phyloP scores from a whole-genome alignment of 2,797 vertebrate species.

The Rhinoraja longicauda region DNA sequence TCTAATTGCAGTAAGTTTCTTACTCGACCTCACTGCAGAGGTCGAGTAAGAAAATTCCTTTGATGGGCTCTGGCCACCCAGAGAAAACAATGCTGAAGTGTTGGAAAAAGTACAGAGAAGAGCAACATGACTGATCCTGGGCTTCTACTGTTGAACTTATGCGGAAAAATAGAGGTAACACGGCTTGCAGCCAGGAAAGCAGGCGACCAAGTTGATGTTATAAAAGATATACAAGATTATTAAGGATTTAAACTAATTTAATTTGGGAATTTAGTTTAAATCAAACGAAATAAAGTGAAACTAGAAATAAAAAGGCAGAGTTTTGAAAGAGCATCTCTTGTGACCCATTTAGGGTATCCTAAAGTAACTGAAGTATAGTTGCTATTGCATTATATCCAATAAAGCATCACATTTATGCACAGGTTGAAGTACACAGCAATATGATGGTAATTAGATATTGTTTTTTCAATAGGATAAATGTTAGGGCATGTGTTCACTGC shows the following conservation, averaged over 20 bases:
- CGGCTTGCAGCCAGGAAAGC: neutral
- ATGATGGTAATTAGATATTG: too few species aligned
- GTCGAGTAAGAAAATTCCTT: neutral
- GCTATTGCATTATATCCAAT: too few species aligned
- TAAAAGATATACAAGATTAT: neutral
- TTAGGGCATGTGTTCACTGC: too few species aligned
- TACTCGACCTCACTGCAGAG: neutral
- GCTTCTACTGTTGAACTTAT: neutral
- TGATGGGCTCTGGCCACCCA: neutral
- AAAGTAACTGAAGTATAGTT: too few species aligned
- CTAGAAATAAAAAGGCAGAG: too few species aligned
- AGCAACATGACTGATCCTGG: neutral
- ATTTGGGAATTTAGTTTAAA: neutral
- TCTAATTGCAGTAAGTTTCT: too few species aligned
- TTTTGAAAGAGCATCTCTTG: too few species aligned
- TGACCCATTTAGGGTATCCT: too few species aligned
- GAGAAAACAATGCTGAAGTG: neutral
- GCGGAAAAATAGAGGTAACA: neutral
- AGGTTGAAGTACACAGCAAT: too few species aligned
- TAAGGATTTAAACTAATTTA: neutral
- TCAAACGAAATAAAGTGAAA: neutral
- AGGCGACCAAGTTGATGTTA: neutral
- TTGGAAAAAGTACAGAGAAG: neutral
- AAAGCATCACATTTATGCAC: too few species aligned
- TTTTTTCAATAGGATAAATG: too few species aligned